Evolutionary conservation across 2,797 vertebrate species (phyloP), one percentile per base, ranked within the genome.

Genomic region (Scarus forsteni): DNA sequence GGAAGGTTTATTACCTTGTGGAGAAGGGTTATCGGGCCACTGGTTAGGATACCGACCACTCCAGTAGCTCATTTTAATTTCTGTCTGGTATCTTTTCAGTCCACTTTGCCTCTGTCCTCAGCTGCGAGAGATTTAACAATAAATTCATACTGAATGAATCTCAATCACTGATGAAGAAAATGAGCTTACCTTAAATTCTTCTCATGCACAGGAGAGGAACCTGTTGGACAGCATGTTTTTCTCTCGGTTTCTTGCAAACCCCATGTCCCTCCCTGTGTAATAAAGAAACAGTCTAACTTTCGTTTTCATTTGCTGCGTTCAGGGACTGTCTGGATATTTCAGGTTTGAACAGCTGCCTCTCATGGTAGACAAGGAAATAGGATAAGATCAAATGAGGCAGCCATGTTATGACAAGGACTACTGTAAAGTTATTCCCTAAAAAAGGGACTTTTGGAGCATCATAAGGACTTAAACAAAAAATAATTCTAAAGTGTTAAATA

Each of bases 21-120:
- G 11, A 49, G 18, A 15, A 9, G 8, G 2, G 0, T 10, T 38
- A 45, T 0, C 10, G 7, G 14, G 0, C 14, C 0, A 9, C 10
- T 14, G 14, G 1, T 0, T 39, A 10, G 9, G 0, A 8, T n/a
- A 7, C 34, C 1, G 0, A 11, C 1, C 18, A 7, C 1, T 0
- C 0, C 0, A 11, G 0, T 3, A 0, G 6, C 3, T 0, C 60
- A 65, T 76, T 27, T 35, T 39, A 1, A 43, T 50, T 35, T 34
- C 3, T 14, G n/a, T 58, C 0, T 3, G 5, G 16, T 10, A 3
- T 50, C 12, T 3, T n/a, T 3, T 35, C 35, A 46, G 15, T 58
- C 43, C 55, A 6, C 12, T 13, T 45, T 51, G 35, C 1, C 8
- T 49, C 16, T 15, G 15, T 5, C 34, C 12, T 27, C 27, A 27